Conservation (phyloP, 2,888 invertebrate species). For the Lasioglossum villosulum region DNA sequence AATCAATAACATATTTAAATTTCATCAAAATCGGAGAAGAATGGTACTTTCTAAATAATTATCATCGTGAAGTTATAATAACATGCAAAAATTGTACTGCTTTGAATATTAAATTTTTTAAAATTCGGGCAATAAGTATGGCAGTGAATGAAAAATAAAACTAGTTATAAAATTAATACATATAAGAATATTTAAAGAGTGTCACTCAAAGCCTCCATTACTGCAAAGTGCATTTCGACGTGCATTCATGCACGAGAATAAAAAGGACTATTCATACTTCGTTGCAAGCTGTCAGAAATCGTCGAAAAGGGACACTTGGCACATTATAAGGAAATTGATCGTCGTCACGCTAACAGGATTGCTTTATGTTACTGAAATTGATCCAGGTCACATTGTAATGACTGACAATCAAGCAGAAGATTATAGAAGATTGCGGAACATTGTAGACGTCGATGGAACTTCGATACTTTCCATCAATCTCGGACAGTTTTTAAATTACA, state of each 20-base stretch:
- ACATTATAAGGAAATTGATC: not conserved
- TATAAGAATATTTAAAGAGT: not conserved
- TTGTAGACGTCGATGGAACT: not conserved
- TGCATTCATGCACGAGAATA: not conserved
- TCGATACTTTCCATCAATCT: not conserved
- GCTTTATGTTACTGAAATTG: constrained; percentile 1
- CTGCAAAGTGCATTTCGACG: not conserved
- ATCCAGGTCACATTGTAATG: not conserved
- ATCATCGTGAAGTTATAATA: too few species aligned
- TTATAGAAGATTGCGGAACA: not conserved
- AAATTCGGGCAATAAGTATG: not conserved
- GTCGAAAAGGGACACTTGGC: not conserved
- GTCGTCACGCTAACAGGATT: not conserved
- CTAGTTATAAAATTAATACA: too few species aligned
- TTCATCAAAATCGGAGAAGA: too few species aligned
- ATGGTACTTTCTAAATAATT: too few species aligned
- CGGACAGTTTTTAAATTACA: not conserved
- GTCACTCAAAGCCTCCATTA: not conserved
- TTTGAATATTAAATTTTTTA: not conserved
- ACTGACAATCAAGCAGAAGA: not conserved
- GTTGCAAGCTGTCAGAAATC: not conserved
- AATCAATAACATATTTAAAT: too few species aligned
- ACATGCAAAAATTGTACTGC: too few species aligned
- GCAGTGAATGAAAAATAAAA: not conserved
- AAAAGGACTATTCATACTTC: not conserved